Percentiles rank a stretch among this genome's conserved stretches.
phyloP scores from a whole-genome alignment of 1,140 invertebrate genomes.

The Cydia strobilella region DNA sequence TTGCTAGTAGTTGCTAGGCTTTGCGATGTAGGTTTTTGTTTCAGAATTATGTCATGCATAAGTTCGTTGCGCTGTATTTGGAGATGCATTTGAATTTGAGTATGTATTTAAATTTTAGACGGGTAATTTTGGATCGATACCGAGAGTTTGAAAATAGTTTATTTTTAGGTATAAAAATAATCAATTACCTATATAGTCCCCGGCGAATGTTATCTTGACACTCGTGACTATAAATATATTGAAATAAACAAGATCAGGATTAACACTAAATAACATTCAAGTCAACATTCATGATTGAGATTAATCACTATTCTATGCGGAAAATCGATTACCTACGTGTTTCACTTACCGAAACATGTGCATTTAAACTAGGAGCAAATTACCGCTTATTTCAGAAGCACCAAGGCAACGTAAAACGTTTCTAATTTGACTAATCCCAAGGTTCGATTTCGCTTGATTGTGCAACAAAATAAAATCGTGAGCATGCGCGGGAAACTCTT shows the following conservation, averaged over 20 bases:
- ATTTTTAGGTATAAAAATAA: background rate
- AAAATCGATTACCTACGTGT: background rate
- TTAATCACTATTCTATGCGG: background rate
- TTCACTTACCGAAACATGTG: background rate
- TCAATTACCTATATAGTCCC: background rate
- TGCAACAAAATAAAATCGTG: conserved; percentile 20
- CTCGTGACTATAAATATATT: background rate
- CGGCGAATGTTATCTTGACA: background rate
- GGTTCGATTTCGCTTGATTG: conserved; percentile 28
- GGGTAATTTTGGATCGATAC: background rate
- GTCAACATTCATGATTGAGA: background rate
- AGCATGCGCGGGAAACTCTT: conserved; percentile 5
- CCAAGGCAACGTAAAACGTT: conserved; percentile 13
- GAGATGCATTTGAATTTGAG: background rate
- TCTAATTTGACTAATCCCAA: conserved; percentile 28
- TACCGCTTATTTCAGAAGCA: conserved; percentile 15
- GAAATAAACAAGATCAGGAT: background rate
- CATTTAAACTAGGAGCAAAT: background rate
- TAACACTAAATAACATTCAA: background rate
- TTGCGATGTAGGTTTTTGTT: conserved; percentile 18
- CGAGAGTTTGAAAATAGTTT: background rate
- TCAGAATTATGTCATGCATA: conserved; percentile 20
- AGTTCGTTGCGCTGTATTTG: conserved; percentile 20
- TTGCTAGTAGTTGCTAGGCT: conserved; percentile 28
- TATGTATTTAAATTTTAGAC: background rate